Conservation (phyloP, 1,140 invertebrate genomes). For the Asbolus verrucosus region DNA sequence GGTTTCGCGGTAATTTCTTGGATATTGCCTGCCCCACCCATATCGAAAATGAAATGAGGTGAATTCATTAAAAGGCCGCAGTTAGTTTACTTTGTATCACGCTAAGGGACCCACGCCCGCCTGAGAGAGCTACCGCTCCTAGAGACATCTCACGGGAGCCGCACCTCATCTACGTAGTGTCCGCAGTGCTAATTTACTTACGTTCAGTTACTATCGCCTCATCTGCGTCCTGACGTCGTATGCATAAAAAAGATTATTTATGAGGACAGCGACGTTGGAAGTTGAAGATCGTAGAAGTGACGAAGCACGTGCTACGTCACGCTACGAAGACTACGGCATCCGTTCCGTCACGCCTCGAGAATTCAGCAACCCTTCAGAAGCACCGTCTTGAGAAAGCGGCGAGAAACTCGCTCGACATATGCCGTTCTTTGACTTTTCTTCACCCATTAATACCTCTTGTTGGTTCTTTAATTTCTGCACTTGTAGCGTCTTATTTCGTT, state of each 20-base stretch:
- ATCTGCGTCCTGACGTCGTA: constrained; percentile 42
- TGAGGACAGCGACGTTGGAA: constrained; percentile 36
- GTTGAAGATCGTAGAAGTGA: constrained; percentile 22
- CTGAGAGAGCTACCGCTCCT: constrained; percentile 59
- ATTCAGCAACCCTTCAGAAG: constrained; percentile 33
- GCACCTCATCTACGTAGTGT: constrained; percentile 54
- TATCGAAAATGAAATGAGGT: constrained; percentile 58
- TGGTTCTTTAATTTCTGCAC: too few relatives aligned
- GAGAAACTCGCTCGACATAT: constrained; percentile 3
- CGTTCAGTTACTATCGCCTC: constrained; percentile 46
- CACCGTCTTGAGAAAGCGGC: constrained; percentile 19
- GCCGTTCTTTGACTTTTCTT: constrained; percentile 3
- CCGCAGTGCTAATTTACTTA: constrained; percentile 60
- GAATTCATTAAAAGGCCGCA: constrained; percentile 60
- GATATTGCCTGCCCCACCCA: constrained; percentile 50
- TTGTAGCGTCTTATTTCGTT: too few relatives aligned
- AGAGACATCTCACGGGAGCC: constrained; percentile 62
- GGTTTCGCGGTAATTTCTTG: constrained; percentile 21
- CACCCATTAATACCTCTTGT: too few relatives aligned
- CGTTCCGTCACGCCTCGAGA: constrained; percentile 27
- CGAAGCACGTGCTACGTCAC: constrained; percentile 28
- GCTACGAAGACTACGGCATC: constrained; percentile 19
- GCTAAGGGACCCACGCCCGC: constrained; percentile 62
- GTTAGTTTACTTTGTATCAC: constrained; percentile 62
- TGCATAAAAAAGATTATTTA: constrained; percentile 52